Evolutionary conservation across 2,797 vertebrate species (phyloP).

Genomic region (Acropternis orthonyx): DNA sequence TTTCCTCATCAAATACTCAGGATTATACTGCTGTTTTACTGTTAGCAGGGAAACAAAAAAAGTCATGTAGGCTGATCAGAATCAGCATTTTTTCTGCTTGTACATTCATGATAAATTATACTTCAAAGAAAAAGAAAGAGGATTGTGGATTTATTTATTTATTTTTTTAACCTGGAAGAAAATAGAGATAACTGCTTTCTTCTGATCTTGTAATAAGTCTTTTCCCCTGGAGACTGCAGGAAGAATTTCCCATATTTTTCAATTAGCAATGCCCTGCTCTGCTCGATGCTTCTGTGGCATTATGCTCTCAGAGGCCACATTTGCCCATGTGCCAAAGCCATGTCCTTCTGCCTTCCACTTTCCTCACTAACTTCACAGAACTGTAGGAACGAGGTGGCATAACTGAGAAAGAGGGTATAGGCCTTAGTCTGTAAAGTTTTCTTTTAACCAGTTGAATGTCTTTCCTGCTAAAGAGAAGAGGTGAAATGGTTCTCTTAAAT

Average conservation of each 20-base stretch:
- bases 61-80: neutral
- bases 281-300: neutral
- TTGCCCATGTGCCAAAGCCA: neutral
- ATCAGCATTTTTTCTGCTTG: neutral
- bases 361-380: neutral
- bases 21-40: neutral
- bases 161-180: neutral
- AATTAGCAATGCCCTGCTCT: rapidly evolving
- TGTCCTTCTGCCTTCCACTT: neutral
- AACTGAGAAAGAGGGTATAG: neutral
- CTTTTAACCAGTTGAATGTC: neutral
- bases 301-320: neutral
- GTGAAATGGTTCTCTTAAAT: neutral
- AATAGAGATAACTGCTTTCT: neutral
- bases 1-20: neutral
- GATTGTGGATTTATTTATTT: neutral
- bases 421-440: neutral
- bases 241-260: slow-evolving; percentile 4
- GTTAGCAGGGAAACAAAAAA: neutral
- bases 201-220: neutral
- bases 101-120: neutral
- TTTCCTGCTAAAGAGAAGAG: neutral
- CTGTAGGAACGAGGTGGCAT: neutral
- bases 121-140: neutral
- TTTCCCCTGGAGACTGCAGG: neutral